Evolutionary conservation across 1,140 invertebrate genomes (phyloP).

Genomic region (Drosophila ironensis): DNA sequence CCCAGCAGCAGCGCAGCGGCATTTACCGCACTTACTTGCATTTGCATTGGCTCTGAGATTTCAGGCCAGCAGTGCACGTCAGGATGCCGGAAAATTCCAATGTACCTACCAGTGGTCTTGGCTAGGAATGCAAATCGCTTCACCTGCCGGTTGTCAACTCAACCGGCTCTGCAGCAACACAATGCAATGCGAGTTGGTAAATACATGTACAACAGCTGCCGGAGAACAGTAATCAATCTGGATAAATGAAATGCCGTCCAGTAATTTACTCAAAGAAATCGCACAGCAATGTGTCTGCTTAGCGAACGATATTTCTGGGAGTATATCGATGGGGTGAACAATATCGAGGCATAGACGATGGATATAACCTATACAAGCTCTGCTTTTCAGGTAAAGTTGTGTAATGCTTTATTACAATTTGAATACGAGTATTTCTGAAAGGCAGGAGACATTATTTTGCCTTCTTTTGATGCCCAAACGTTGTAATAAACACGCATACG

Average conservation of each 20-base stretch:
- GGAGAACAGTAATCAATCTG: conserved; percentile 24
- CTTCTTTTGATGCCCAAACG: no score
- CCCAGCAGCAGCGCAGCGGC: conserved; percentile 7
- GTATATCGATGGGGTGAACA: no score
- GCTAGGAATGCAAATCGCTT: conserved; percentile 50
- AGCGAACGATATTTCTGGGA: no score
- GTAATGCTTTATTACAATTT: no score
- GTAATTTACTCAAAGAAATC: background rate
- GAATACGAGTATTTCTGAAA: no score
- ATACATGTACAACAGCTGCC: background rate
- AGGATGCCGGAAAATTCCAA: background rate
- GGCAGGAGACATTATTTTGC: no score
- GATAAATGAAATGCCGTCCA: conserved; percentile 14
- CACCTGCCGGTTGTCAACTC: conserved; percentile 37
- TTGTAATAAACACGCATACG: no score
- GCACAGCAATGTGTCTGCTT: no score
- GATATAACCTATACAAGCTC: no score
- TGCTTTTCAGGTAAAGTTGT: no score
- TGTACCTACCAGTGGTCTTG: background rate
- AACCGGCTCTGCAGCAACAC: background rate
- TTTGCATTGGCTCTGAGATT: conserved; percentile 31
- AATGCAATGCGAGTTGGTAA: no score
- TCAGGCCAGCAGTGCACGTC: conserved; percentile 21
- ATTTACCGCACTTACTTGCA: conserved; percentile 41
- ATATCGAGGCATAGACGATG: no score